Evolutionary conservation across 2,888 invertebrate species (phyloP).

Genomic region (Chromoteleia sp.): DNA sequence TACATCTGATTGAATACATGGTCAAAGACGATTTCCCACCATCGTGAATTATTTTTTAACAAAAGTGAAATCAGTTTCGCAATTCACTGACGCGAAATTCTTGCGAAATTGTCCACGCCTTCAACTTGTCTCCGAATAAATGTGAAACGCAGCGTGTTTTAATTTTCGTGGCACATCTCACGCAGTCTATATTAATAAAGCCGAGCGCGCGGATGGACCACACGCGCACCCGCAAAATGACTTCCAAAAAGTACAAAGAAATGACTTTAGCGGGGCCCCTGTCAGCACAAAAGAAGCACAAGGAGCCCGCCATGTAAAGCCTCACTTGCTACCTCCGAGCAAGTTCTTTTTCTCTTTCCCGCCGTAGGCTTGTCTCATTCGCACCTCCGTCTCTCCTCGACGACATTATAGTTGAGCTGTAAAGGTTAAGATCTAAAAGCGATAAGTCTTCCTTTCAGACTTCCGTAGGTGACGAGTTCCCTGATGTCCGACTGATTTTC

Average conservation of each 20-base stretch:
- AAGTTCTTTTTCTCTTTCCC: slow-evolving; percentile 37
- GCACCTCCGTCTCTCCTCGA: slow-evolving; percentile 45
- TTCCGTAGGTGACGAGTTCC: slow-evolving; percentile 59
- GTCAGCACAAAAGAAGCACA: slow-evolving; percentile 68
- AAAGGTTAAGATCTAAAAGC: slow-evolving; percentile 65
- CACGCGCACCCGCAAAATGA: slow-evolving; percentile 69
- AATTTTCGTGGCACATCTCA: slow-evolving; percentile 71
- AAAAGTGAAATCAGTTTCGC: slow-evolving; percentile 61
- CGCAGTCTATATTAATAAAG: slow-evolving; percentile 70
- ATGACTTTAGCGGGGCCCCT: slow-evolving; percentile 60
- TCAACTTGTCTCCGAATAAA: slow-evolving; percentile 57
- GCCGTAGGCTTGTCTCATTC: slow-evolving; percentile 45
- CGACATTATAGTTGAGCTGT: slow-evolving; percentile 65
- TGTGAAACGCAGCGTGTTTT: slow-evolving; percentile 67
- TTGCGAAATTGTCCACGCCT: slow-evolving; percentile 64
- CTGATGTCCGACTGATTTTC: slow-evolving; percentile 30
- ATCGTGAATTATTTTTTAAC: slow-evolving; percentile 5
- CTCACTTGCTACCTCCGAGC: slow-evolving; percentile 63
- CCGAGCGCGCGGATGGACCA: slow-evolving; percentile 65
- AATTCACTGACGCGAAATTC: slow-evolving; percentile 49
- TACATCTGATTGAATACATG: neutral
- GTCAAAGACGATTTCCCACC: slow-evolving; percentile 8
- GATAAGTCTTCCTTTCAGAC: slow-evolving; percentile 63
- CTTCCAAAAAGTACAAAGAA: slow-evolving; percentile 68
- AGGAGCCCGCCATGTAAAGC: slow-evolving; percentile 64